Evolutionary conservation across 2,888 invertebrate genomes (phyloP), one percentile per base, ranked within the genome.

Genomic region (Diarsia rubi): DNA sequence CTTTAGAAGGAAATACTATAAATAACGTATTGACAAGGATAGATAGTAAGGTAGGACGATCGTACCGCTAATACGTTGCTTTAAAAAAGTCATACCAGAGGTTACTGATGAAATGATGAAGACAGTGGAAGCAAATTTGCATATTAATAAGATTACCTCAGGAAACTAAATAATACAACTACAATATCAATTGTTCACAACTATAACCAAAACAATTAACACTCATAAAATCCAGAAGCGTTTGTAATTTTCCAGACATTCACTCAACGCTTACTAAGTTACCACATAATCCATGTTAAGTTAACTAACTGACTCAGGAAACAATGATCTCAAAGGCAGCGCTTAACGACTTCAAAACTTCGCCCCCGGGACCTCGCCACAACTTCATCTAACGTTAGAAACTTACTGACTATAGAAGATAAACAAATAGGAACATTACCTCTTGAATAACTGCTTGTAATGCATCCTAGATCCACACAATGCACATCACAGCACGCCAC

Each of bases 401-500:
- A 71, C 68, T 62, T 57, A 76, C 3, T 27, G 27, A 76, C 60
- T 69, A 69, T 54, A 59, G 11, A 59, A 59, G 57, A 57, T 67
- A 37, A 65, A 69, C 64, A 44, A 65, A 70, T 54, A 73, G 16
- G 64, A 78, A 78, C 66, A 79, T 90, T 94, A 96, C 96, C 96
- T 96, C 90, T 94, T 95, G 86, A 96, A 96, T 73, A 96, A 88
- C 85, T 94, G 94, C 88, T 96, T 96, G 86, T 96, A 96, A 92
- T 96, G 96, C 96, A 96, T 96, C 94, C 95, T 93, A 81, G 75
- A 75, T 69, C 72, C 57, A 78, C 79, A 87, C 86, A 88, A 86
- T 81, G 86, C 88, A 91, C 91, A 90, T 86, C 90, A 91, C 89
- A 86, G 86, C 91, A 91, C 92, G 89, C 83, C 86, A 90, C 90